Conservation (phyloP, 2,888 invertebrate species). For the Erebia ligea region DNA sequence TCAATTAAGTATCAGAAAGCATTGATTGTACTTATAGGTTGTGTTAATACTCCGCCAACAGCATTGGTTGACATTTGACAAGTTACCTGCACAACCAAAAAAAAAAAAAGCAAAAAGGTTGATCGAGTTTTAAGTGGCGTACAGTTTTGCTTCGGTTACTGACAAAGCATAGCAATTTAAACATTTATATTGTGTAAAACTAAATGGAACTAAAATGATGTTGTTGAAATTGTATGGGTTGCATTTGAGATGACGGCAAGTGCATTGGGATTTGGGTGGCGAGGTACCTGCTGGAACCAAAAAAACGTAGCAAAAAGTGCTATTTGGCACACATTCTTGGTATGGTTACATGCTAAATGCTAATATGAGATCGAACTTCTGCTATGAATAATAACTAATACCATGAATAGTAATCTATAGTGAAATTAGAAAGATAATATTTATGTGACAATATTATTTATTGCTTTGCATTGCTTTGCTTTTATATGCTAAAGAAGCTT, state of each 20-base stretch:
- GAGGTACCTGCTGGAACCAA: not conserved
- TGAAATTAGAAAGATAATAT: too few species aligned
- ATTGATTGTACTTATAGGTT: not conserved
- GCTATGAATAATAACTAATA: too few species aligned
- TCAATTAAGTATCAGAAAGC: slow-evolving; percentile 14
- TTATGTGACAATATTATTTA: too few species aligned
- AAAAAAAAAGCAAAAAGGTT: slow-evolving; percentile 16
- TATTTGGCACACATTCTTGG: not conserved
- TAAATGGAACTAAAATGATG: not conserved
- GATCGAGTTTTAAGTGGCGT: slow-evolving; percentile 20
- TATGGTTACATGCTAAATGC: not conserved
- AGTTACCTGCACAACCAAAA: slow-evolving; percentile 16
- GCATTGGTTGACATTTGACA: slow-evolving; percentile 19
- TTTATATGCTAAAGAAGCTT: too few species aligned
- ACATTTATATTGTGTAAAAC: not conserved
- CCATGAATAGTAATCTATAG: too few species aligned
- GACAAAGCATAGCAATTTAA: slow-evolving; percentile 1
- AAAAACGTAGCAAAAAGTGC: not conserved
- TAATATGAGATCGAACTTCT: not conserved
- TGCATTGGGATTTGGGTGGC: not conserved
- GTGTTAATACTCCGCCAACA: not conserved
- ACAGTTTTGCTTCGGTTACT: slow-evolving; percentile 9
- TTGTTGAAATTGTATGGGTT: slow-evolving; percentile 1
- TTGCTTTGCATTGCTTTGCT: too few species aligned
- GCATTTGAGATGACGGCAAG: not conserved